Conservation (phyloP, 2,113 vertebrate genomes). For the Trematocara nigrifrons region DNA sequence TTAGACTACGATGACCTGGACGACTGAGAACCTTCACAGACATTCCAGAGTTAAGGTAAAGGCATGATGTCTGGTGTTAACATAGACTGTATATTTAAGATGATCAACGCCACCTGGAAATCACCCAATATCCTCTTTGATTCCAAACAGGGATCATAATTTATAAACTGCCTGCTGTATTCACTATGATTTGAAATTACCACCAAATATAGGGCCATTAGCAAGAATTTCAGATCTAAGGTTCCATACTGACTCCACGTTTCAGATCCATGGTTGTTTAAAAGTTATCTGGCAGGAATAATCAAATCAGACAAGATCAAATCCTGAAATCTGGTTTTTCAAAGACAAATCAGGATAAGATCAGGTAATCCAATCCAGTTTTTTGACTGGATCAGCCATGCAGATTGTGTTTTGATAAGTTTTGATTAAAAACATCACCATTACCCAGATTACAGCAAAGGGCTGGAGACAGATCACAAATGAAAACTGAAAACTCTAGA, state of each 20-base stretch:
- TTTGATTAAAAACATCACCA: neutral
- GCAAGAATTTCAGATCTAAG: neutral
- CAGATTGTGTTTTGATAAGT: neutral
- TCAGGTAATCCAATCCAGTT: neutral
- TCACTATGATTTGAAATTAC: neutral
- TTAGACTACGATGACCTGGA: neutral
- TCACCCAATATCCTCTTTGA: neutral
- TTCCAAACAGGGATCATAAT: neutral
- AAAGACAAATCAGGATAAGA: neutral
- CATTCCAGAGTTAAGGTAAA: neutral
- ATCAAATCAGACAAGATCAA: neutral
- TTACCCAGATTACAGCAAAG: neutral
- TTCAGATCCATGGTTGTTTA: neutral
- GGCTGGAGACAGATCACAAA: neutral
- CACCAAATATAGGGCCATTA: neutral
- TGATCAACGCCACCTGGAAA: neutral
- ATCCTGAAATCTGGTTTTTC: neutral
- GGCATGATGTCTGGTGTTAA: neutral
- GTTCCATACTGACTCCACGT: neutral
- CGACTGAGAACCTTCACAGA: neutral
- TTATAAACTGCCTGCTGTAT: neutral
- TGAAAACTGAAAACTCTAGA: neutral
- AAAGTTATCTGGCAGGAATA: neutral
- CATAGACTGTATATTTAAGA: neutral
- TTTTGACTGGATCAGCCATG: neutral